Percentiles rank a stretch among this genome's conserved stretches.
Conservation (phyloP, 2,113 vertebrate genomes). For the Piprites chloris region DNA sequence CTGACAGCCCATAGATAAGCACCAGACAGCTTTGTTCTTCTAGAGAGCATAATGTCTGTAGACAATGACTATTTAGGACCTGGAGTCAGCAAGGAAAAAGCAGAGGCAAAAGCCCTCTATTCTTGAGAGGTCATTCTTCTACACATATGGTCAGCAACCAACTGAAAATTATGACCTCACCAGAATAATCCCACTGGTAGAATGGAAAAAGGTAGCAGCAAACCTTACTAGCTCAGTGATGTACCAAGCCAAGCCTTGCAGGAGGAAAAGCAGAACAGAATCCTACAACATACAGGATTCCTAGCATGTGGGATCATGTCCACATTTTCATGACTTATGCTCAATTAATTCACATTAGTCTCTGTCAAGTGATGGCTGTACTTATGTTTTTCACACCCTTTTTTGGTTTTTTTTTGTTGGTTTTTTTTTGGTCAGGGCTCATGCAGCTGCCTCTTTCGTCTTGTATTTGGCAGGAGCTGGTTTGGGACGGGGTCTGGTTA, state of each 20-base stretch:
- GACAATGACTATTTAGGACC: background rate
- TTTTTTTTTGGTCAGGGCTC: accelerated
- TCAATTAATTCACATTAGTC: background rate
- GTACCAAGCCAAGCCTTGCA: background rate
- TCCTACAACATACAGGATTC: background rate
- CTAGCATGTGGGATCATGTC: background rate
- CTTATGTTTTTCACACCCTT: accelerated
- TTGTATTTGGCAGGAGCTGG: background rate
- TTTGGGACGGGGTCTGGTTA: background rate
- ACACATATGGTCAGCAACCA: background rate
- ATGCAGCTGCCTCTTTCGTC: background rate
- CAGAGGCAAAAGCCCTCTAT: background rate
- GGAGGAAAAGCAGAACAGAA: conserved; percentile 3
- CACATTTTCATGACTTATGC: background rate
- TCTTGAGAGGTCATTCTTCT: background rate
- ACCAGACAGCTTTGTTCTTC: background rate
- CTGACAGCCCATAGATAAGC: background rate
- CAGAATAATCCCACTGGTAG: background rate
- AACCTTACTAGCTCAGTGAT: background rate
- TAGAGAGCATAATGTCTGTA: background rate
- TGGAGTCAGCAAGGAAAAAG: background rate
- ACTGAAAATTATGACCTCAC: background rate
- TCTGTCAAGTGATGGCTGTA: background rate
- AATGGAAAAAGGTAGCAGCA: background rate
- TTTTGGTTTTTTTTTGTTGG: too few relatives aligned